Evolutionary conservation across 1,140 invertebrate species (phyloP), one percentile per base, ranked within the genome.

Genomic region (Neoseiulus cucumeris): DNA sequence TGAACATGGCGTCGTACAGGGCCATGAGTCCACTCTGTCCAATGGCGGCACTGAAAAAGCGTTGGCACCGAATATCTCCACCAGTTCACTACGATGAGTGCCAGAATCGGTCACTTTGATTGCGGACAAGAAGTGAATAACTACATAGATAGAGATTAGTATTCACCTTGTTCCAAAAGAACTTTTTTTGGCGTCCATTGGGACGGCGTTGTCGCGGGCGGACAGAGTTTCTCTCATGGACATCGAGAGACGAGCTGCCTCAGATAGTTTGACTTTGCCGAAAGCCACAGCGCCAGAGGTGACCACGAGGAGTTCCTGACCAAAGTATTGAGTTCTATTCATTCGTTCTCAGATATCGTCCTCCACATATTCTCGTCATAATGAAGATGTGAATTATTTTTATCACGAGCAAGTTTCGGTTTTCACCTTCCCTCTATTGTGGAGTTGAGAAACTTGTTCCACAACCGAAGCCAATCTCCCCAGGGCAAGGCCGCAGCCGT

Each of bases 1-100:
- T 85, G 79, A 98, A 99, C 89, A 99, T 95, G 20, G 92, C 92
- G 73, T 98, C 94, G 76, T 98, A 99, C 51, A 99, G 81, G 0
- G 92, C 91, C 94, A 98, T 98, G 1, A 99, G 81, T 64, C 95
- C 94, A 1, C 90, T 94, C 76, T 98, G 94, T 2, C 95, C 95
- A 0, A 91, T 88, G 0, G 95, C 95, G n/a, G 94, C 95, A 5
- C 94, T 94, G 78, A 47, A 39, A 9, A 6, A 39, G 33, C 4
- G 33, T 39, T 9, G 33, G 33, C 4, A 39, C 9, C 33, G 9
- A 39, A n/a, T n/a, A n/a, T n/a, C n/a, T n/a, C n/a, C n/a, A n/a
- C n/a, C n/a, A n/a, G n/a, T n/a, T n/a, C n/a, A n/a, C n/a, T n/a
- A n/a, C n/a, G n/a, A n/a, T n/a, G n/a, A n/a, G n/a, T n/a, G n/a